These are phyloP conservation scores for Eurytoma adleriae DNA, from an alignment of 2,888 invertebrate genomes.

Conservation along the genomic window DNA sequence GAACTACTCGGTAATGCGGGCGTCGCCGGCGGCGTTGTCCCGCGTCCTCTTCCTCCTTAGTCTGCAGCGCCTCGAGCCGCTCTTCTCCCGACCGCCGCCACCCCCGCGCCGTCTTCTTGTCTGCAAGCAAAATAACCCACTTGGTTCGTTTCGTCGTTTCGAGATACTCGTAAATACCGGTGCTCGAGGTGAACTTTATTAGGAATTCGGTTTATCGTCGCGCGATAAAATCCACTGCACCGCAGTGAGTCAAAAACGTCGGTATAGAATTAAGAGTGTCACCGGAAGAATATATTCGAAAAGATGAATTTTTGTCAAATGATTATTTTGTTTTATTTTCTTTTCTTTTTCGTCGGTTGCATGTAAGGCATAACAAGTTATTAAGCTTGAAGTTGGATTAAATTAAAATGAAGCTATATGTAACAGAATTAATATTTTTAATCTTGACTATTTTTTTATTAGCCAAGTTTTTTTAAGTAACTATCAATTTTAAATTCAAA, in stretches of 20 bases:
- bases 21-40: slow-evolving; percentile 11
- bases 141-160: background rate
- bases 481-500: no score
- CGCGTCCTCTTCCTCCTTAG: slow-evolving; percentile 51
- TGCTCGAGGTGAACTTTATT: no score
- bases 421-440: no score
- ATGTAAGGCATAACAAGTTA: no score
- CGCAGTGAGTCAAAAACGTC: background rate
- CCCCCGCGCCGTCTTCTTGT: slow-evolving; percentile 68
- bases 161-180: background rate
- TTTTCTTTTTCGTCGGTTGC: no score
- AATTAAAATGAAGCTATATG: background rate
- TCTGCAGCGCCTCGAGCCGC: slow-evolving; percentile 60
- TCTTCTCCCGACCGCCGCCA: slow-evolving; percentile 63
- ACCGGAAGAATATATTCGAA: no score
- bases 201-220: no score
- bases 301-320: no score
- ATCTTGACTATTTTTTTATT: no score
- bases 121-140: slow-evolving; percentile 63
- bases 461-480: background rate
- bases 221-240: background rate
- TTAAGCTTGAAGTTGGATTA: no score
- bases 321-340: no score
- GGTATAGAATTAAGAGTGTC: no score
- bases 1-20: background rate